These are phyloP conservation scores for Ceyx margarethae DNA, from an alignment of 2,113 vertebrate species.

Conservation along the genomic window DNA sequence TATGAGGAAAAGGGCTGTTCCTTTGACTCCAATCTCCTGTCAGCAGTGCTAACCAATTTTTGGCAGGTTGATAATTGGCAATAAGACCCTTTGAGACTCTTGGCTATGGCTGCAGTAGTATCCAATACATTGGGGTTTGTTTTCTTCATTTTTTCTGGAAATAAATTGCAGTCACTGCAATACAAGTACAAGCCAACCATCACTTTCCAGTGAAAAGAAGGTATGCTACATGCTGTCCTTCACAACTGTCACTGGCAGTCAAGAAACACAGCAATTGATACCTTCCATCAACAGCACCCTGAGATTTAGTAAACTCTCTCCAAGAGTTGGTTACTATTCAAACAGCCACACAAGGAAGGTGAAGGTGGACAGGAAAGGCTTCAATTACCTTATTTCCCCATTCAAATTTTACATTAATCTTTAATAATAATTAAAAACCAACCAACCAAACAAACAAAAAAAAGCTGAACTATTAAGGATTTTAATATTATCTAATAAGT, in stretches of 20 bases:
- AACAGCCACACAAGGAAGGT: not conserved
- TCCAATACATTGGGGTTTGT: not conserved
- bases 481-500: conserved; percentile 34
- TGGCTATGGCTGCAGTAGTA: not conserved
- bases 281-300: not conserved
- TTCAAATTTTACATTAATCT: not conserved
- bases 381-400: not conserved
- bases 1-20: not conserved
- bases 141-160: conserved; percentile 10
- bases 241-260: not conserved
- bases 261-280: not conserved
- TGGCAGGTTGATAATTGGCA: not conserved
- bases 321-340: not conserved
- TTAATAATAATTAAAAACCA: conserved; percentile 6
- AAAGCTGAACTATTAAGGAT: not conserved
- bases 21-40: not conserved
- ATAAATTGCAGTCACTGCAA: not conserved
- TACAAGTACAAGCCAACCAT: not conserved
- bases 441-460: not conserved
- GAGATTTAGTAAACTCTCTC: not conserved
- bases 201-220: not conserved
- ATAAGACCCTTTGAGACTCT: not conserved
- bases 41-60: not conserved
- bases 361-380: not conserved
- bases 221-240: not conserved